Evolutionary conservation across 2,888 invertebrate species (phyloP).

Genomic region (Acanthopleura granulata): DNA sequence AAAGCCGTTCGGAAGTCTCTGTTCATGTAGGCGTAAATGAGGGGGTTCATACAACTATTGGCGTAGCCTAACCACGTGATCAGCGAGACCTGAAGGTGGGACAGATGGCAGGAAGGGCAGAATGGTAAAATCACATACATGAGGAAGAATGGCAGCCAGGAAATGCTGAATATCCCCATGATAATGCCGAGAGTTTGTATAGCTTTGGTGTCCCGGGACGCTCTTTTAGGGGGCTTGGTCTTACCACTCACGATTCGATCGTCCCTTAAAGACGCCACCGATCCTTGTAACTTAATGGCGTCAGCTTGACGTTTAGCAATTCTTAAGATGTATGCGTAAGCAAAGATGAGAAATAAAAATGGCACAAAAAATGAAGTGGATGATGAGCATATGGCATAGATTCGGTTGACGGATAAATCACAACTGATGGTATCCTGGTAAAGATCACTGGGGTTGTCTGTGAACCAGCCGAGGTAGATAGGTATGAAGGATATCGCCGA

Average conservation of each 20-base stretch:
- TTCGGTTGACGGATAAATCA: constrained; percentile 50
- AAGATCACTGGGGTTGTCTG: constrained; percentile 68
- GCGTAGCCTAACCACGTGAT: constrained; percentile 57
- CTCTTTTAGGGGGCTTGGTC: not conserved
- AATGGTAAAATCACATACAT: constrained; percentile 45
- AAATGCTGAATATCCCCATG: constrained; percentile 44
- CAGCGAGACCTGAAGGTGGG: constrained; percentile 34
- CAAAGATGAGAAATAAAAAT: constrained; percentile 59
- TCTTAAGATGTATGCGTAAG: constrained; percentile 56
- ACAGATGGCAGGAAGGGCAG: constrained; percentile 38
- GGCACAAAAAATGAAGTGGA: constrained; percentile 63
- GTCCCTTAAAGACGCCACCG: constrained; percentile 28
- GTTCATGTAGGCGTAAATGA: constrained; percentile 50
- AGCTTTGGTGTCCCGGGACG: constrained; percentile 39
- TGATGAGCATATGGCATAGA: constrained; percentile 64
- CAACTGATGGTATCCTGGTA: constrained; percentile 32
- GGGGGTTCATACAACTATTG: constrained; percentile 53
- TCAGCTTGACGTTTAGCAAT: constrained; percentile 57
- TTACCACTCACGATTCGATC: constrained; percentile 32
- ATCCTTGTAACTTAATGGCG: constrained; percentile 45
- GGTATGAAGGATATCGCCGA: constrained; percentile 63
- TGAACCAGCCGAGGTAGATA: constrained; percentile 65
- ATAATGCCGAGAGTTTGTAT: constrained; percentile 46
- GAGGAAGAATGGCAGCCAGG: constrained; percentile 49
- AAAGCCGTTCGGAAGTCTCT: constrained; percentile 49